A percentile compares a stretch with the other conserved stretches of the same genome.
Conservation (phyloP, 2,113 vertebrate species). For the Elachura formosa region DNA sequence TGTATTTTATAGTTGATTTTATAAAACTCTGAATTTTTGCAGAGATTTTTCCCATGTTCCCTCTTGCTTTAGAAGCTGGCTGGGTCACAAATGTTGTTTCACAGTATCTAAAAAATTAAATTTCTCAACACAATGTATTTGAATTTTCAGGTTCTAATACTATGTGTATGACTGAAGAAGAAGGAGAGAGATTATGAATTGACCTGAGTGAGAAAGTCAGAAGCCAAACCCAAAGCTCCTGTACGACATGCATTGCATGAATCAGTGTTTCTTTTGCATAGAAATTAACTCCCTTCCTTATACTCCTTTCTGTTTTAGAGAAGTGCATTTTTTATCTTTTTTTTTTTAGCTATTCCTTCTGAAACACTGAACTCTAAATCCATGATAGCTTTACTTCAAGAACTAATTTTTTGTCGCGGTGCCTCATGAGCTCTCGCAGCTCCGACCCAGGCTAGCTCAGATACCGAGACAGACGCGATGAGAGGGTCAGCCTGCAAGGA, state of each 20-base stretch:
- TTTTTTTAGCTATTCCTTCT: not conserved
- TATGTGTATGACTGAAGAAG: not conserved
- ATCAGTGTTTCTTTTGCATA: not conserved
- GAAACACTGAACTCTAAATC: not conserved
- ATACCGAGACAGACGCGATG: too few relatives aligned
- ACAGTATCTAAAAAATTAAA: not conserved
- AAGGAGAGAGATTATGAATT: not conserved
- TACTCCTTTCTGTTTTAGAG: not conserved
- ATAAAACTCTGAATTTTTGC: not conserved
- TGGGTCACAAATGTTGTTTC: not conserved
- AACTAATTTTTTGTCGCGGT: too few relatives aligned
- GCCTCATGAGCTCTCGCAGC: too few relatives aligned
- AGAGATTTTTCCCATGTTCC: not conserved
- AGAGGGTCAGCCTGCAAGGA: too few relatives aligned
- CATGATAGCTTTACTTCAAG: not conserved
- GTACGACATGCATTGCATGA: not conserved
- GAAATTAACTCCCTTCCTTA: not conserved
- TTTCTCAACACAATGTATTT: not conserved
- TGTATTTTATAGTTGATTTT: constrained; percentile 68
- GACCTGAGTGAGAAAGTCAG: not conserved
- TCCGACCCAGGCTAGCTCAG: too few relatives aligned
- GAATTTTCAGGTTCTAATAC: not conserved
- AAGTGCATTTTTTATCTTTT: not conserved
- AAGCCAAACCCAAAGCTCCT: not conserved
- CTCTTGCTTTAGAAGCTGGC: not conserved